Evolutionary conservation across 2,888 invertebrate species (phyloP), one percentile per base, ranked within the genome.

Genomic region (Platycheirus albimanus): DNA sequence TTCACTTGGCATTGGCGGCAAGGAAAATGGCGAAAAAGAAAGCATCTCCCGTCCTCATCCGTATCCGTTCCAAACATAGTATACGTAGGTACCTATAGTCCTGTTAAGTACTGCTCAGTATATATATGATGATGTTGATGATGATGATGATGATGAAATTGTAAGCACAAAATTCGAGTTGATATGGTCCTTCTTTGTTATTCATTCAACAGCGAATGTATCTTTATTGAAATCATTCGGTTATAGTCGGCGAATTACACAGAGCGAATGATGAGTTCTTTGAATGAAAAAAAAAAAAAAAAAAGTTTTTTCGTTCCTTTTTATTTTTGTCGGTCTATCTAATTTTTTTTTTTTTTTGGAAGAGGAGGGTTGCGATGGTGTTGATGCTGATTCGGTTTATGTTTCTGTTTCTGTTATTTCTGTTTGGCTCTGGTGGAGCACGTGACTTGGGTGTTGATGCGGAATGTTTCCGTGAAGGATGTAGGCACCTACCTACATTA

Each of bases 121-220:
- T 61, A 61, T 33, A 30, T 61, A 61, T 61, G 61, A 45, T 64
- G 64, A 52, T 52, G 67, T 69, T 58, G 64, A 66, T 58, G 69
- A 61, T 83, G 64, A 66, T 58, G 69, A 61, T 83, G 71, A 83
- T 83, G 77, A 83, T 77, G 77, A 83, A 74, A 72, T 77, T 83
- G 83, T 72, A 77, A 74, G 77, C 66, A 72, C 47, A 83, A 76
- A 61, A 83, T 72, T 77, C 72, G 56, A 63, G 72, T 69, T 83
- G 83, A 83, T 83, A 83, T 77, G 83, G 72, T 77, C 43, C 61
- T 72, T 41, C 71, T 67, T 72, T 78, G 71, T 72, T 83, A 67
- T 52, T 72, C 49, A 56, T 81, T 64, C 56, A 72, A 43, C 54
- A 19, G 43, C 79, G 74, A 75, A 33, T 67, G 67, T 67, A 71